Conservation (phyloP, 1,140 invertebrate species). For the Apis mellifera region DNA sequence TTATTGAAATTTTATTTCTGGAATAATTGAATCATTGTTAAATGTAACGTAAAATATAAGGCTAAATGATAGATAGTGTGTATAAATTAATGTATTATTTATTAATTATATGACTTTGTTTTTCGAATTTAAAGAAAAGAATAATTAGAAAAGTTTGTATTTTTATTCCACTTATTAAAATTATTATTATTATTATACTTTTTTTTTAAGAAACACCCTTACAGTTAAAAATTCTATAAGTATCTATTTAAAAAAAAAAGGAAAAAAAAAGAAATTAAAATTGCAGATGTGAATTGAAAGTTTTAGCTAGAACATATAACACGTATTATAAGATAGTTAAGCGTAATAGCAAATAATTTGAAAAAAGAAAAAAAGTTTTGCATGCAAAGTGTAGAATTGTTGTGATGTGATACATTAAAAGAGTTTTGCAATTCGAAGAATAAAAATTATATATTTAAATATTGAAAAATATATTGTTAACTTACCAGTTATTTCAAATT, state of each 20-base stretch:
- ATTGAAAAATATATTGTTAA: background rate
- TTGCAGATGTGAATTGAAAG: conserved; percentile 13
- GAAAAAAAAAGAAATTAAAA: conserved; percentile 12
- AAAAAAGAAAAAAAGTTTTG: conserved; percentile 3
- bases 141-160: background rate
- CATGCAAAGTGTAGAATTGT: conserved; percentile 28
- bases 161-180: background rate
- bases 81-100: background rate
- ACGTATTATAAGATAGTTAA: conserved; percentile 18
- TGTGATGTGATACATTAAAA: background rate
- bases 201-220: conserved; percentile 36
- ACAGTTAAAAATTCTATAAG: conserved; percentile 44
- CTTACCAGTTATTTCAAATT: background rate
- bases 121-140: background rate
- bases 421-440: background rate
- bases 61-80: background rate
- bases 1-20: background rate
- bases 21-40: background rate
- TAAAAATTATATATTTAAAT: background rate
- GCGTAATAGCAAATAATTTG: background rate
- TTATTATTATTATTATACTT: background rate
- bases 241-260: too few species aligned
- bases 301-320: background rate
- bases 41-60: background rate
- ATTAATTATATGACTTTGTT: background rate